These are phyloP conservation scores for Malurus splendens DNA, from an alignment of 2,797 vertebrate genomes.

Conservation along the genomic window DNA sequence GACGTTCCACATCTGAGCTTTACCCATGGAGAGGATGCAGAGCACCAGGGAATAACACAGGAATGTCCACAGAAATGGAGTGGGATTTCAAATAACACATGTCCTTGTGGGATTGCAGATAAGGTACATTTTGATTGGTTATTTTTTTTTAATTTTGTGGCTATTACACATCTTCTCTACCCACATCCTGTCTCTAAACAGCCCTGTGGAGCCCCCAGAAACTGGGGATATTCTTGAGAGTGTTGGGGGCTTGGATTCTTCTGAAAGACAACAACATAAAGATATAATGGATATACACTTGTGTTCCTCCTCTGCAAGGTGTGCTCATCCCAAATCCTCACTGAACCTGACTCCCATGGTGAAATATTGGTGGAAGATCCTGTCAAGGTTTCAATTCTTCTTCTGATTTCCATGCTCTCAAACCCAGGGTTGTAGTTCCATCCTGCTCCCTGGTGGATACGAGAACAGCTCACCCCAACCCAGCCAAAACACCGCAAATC, in stretches of 20 bases:
- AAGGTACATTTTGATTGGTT: not conserved
- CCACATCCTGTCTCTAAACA: not conserved
- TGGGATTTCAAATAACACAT: not conserved
- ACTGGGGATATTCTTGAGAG: accelerated
- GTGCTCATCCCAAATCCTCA: not conserved
- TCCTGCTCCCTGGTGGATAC: not conserved
- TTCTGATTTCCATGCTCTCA: not conserved
- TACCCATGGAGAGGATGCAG: not conserved
- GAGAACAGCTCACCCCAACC: not conserved
- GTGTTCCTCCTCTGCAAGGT: not conserved
- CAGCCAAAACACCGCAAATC: not conserved
- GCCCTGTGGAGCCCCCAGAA: not conserved
- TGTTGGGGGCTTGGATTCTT: not conserved
- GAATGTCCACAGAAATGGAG: not conserved
- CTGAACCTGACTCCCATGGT: not conserved
- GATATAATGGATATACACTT: not conserved
- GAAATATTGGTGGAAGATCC: not conserved
- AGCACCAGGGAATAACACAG: not conserved
- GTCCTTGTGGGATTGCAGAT: not conserved
- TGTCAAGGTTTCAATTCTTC: not conserved
- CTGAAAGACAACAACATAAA: not conserved
- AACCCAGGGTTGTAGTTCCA: not conserved
- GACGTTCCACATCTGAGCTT: not conserved
- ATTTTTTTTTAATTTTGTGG: not conserved
- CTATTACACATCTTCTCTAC: not conserved